These are phyloP conservation scores for Callyntrura guangdongensis DNA, from an alignment of 2,888 invertebrate species.

Conservation along the genomic window DNA sequence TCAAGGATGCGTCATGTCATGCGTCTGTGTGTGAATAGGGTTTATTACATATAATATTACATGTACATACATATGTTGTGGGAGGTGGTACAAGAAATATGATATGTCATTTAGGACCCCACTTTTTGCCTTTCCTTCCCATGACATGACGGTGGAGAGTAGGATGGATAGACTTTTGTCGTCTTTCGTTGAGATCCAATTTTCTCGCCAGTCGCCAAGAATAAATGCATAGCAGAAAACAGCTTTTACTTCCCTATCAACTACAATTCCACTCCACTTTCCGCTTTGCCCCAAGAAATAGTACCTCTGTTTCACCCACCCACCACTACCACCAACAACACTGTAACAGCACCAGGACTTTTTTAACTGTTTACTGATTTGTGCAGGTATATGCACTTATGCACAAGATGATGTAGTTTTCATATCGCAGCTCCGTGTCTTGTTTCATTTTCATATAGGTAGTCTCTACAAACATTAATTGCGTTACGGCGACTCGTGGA, in stretches of 20 bases:
- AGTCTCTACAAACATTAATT: no score
- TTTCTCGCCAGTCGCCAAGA: slow-evolving; percentile 7
- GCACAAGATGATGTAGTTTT: not conserved
- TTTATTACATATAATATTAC: no score
- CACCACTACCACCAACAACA: not conserved
- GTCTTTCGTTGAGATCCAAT: not conserved
- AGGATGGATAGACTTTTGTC: not conserved
- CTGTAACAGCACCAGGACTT: no score
- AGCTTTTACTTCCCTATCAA: slow-evolving; percentile 29
- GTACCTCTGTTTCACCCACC: slow-evolving; percentile 14
- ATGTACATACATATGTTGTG: no score
- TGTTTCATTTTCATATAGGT: no score
- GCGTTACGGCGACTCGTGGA: no score
- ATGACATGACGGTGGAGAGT: not conserved
- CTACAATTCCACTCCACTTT: not conserved
- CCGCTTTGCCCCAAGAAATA: not conserved
- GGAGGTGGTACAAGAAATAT: no score
- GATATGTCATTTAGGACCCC: not conserved
- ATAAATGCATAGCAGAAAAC: slow-evolving; percentile 26
- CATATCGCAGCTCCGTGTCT: not conserved
- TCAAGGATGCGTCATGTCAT: no score
- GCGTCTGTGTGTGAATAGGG: no score
- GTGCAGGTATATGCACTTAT: no score
- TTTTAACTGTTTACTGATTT: no score
- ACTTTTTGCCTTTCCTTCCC: not conserved